phyloP scores from a whole-genome alignment of 2,113 vertebrate genomes.

The Oreochromis aureus region DNA sequence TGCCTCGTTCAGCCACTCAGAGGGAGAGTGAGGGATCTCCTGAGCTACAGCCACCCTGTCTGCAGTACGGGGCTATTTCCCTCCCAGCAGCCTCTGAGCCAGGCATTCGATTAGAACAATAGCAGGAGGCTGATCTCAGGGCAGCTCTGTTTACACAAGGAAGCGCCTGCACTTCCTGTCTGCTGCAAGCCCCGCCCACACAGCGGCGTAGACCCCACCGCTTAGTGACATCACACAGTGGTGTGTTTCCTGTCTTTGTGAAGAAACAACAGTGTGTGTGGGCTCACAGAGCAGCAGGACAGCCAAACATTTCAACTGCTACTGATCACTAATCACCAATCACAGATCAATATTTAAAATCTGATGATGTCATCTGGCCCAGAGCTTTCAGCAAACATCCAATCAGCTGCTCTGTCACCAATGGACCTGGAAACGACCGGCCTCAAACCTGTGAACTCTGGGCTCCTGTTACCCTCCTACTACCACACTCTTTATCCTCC shows the following conservation, averaged over 20 bases:
- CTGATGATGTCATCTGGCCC: neutral
- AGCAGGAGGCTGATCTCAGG: constrained; percentile 34
- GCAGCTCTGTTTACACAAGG: constrained; percentile 40
- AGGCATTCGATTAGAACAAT: constrained; percentile 25
- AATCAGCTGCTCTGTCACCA: neutral
- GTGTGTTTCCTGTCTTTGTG: constrained; percentile 48
- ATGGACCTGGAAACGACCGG: neutral
- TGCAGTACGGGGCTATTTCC: neutral
- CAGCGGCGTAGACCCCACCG: neutral
- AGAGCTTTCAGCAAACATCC: neutral
- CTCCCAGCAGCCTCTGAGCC: neutral
- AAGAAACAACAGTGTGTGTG: neutral
- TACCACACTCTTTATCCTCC: accelerated
- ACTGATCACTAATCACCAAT: neutral
- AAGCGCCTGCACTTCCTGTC: constrained; percentile 49
- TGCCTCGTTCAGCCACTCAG: neutral
- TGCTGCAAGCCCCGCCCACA: neutral
- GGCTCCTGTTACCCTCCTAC: neutral
- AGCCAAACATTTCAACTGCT: neutral
- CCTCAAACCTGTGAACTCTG: neutral
- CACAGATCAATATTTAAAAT: neutral
- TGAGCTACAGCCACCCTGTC: neutral
- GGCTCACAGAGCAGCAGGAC: neutral
- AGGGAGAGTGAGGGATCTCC: neutral
- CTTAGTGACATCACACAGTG: neutral